phyloP scores from a whole-genome alignment of 2,797 vertebrate species.

The Cyclura pinguis region DNA sequence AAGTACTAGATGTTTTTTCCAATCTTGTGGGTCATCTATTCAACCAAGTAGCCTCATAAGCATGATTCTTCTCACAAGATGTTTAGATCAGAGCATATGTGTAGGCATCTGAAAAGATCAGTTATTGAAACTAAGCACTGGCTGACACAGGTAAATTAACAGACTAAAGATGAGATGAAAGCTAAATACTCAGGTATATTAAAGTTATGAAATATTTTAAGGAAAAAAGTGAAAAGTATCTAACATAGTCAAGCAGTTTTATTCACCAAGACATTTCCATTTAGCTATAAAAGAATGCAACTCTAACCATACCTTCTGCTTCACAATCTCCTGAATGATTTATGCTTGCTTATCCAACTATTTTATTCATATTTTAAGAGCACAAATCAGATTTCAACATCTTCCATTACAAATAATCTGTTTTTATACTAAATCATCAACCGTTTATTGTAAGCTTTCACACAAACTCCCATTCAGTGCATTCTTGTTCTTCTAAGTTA shows the following conservation, averaged over 20 bases:
- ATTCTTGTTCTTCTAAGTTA: constrained; percentile 69
- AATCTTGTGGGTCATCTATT: background rate
- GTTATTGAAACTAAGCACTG: background rate
- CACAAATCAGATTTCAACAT: constrained; percentile 47
- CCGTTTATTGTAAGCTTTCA: constrained; percentile 75
- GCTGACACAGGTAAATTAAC: background rate
- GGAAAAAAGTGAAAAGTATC: background rate
- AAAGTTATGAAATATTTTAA: background rate
- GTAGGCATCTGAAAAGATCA: background rate
- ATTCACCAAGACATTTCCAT: background rate
- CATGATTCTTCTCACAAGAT: background rate
- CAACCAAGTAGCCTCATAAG: background rate
- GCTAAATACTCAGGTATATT: background rate
- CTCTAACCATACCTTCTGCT: constrained; percentile 5
- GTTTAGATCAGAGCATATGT: background rate
- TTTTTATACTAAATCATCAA: constrained; percentile 60
- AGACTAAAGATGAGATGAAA: background rate
- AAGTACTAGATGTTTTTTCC: background rate
- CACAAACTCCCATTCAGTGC: constrained; percentile 63
- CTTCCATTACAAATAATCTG: constrained; percentile 53
- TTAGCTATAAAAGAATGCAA: constrained; percentile 18
- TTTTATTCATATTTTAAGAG: constrained; percentile 44
- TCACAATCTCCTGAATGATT: constrained; percentile 39
- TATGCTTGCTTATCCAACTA: constrained; percentile 44
- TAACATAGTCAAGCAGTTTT: background rate